phyloP scores from a whole-genome alignment of 1,140 invertebrate genomes.

The Batillaria attramentaria region DNA sequence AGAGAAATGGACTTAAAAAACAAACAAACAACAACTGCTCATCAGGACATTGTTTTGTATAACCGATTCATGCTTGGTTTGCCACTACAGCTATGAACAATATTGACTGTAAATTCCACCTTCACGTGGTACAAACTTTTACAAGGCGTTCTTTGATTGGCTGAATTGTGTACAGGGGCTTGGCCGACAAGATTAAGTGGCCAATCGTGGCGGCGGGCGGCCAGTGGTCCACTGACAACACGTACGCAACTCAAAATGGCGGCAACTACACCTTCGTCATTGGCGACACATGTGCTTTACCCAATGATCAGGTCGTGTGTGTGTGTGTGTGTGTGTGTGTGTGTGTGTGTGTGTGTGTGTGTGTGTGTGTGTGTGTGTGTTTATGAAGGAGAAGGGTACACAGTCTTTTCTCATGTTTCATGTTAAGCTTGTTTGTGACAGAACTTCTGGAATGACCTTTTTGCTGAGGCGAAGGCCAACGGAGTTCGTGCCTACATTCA shows the following conservation, averaged over 20 bases:
- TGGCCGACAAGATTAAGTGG: constrained; percentile 20
- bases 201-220: neutral
- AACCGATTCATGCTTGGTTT: no score
- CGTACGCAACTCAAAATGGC: constrained; percentile 14
- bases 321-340: neutral
- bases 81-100: no score
- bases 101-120: no score
- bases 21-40: no score
- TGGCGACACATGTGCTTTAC: constrained; percentile 9
- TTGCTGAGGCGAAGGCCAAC: neutral
- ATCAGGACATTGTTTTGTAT: no score
- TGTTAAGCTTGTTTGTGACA: neutral
- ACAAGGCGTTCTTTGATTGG: no score
- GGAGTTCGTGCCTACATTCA: neutral
- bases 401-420: no score
- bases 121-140: no score
- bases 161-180: neutral
- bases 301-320: constrained; percentile 8
- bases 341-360: neutral
- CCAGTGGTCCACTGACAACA: constrained; percentile 9
- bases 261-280: constrained; percentile 7
- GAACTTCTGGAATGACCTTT: constrained; percentile 4
- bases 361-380: constrained; percentile 16
- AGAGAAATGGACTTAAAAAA: no score
- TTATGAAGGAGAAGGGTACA: no score